phyloP scores from a whole-genome alignment of 2,888 invertebrate genomes.

The Agrotis puta region DNA sequence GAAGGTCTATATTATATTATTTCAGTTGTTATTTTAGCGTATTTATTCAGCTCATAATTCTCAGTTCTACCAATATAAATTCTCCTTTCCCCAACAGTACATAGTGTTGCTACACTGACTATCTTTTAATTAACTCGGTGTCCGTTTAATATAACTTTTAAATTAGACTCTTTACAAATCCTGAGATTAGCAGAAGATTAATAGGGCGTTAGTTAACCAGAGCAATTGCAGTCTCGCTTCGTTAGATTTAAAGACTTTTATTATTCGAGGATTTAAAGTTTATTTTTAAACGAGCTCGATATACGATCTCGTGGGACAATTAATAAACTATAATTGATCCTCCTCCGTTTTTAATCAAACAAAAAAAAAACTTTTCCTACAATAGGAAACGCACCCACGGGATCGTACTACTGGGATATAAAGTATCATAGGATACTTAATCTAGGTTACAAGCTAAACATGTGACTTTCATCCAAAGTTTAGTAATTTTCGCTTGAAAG shows the following conservation, averaged over 20 bases:
- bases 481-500: too few species aligned
- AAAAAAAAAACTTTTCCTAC: too few species aligned
- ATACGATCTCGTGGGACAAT: too few species aligned
- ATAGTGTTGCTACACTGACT: not conserved
- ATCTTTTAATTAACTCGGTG: constrained; percentile 36
- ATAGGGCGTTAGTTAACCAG: not conserved
- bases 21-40: not conserved
- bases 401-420: too few species aligned
- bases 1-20: too few species aligned
- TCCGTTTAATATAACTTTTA: constrained; percentile 30
- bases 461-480: too few species aligned
- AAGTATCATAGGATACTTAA: too few species aligned
- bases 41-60: not conserved
- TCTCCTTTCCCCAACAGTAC: not conserved
- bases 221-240: not conserved
- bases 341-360: too few species aligned
- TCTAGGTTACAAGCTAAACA: too few species aligned
- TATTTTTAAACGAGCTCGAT: not conserved
- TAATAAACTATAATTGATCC: too few species aligned
- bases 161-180: constrained; percentile 25
- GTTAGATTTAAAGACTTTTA: not conserved
- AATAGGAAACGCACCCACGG: too few species aligned
- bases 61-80: constrained; percentile 4
- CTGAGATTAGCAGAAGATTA: constrained; percentile 11
- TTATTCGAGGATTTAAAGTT: constrained; percentile 4